Percentiles rank a stretch among this genome's conserved stretches.
Conservation (phyloP, 2,888 invertebrate species). For the Drosophila nr. fundita region DNA sequence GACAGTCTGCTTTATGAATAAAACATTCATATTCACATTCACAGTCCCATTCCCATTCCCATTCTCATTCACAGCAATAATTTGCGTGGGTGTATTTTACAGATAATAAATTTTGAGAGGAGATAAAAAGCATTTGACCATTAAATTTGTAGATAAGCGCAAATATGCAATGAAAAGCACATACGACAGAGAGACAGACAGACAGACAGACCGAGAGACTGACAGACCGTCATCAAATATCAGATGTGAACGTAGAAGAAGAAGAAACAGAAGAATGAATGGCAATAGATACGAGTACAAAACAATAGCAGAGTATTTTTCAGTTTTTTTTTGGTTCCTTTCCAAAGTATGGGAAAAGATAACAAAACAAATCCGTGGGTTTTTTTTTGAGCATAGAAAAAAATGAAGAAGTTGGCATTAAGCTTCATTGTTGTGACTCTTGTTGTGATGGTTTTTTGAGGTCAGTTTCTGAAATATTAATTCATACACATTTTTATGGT, state of each 20-base stretch:
- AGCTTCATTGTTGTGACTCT: slow-evolving; percentile 39
- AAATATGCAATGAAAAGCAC: slow-evolving; percentile 53
- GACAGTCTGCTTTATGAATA: slow-evolving; percentile 36
- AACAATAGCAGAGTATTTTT: slow-evolving; percentile 42
- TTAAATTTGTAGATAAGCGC: slow-evolving; percentile 63
- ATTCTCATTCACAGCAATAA: slow-evolving; percentile 32
- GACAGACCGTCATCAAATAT: neutral
- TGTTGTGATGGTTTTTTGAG: slow-evolving; percentile 41
- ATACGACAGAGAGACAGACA: neutral
- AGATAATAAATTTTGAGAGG: slow-evolving; percentile 69
- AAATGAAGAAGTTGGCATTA: slow-evolving; percentile 26
- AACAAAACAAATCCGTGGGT: slow-evolving; percentile 64
- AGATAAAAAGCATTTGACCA: slow-evolving; percentile 71
- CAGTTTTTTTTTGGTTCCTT: slow-evolving; percentile 18
- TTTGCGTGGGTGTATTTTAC: slow-evolving; percentile 68
- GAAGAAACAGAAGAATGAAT: slow-evolving; percentile 17
- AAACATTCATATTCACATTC: slow-evolving; percentile 44
- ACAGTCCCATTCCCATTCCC: slow-evolving; percentile 40
- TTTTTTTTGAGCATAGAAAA: slow-evolving; percentile 24
- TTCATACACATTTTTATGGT: slow-evolving; percentile 21
- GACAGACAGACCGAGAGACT: neutral
- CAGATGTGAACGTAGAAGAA: neutral
- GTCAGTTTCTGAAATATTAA: slow-evolving; percentile 24
- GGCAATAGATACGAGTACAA: slow-evolving; percentile 22
- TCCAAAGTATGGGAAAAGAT: slow-evolving; percentile 60